Evolutionary conservation across 2,888 invertebrate genomes (phyloP).

Genomic region (Heliconius sara): DNA sequence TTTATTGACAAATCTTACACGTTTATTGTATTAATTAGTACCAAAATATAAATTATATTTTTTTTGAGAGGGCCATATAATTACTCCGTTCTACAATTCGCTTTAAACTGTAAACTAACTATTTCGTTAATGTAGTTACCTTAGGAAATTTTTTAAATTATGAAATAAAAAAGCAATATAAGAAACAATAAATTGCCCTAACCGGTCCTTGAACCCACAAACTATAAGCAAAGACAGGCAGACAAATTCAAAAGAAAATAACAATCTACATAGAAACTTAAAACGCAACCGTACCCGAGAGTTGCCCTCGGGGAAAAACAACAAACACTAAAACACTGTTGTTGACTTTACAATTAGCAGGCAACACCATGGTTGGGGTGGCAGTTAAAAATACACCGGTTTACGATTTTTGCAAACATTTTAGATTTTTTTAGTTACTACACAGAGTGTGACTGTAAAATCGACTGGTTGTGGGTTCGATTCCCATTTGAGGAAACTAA

Average conservation of each 20-base stretch:
- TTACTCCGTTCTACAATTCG: no score
- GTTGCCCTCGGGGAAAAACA: conserved; percentile 63
- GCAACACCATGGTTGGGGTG: conserved; percentile 50
- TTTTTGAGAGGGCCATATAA: no score
- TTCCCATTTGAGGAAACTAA: no score
- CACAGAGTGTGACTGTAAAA: no score
- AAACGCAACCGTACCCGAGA: conserved; percentile 15
- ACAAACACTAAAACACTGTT: conserved; percentile 62
- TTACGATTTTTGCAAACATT: conserved; percentile 19
- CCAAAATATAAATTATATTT: not conserved
- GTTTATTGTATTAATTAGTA: not conserved
- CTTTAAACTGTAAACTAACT: no score
- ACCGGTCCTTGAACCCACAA: not conserved
- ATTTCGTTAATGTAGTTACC: no score
- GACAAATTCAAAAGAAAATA: not conserved
- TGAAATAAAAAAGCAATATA: no score
- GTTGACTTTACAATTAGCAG: conserved; percentile 69
- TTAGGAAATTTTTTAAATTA: no score
- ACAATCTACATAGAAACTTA: conserved; percentile 4
- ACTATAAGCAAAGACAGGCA: not conserved
- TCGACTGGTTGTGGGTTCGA: no score
- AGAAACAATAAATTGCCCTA: not conserved
- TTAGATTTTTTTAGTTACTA: conserved; percentile 1
- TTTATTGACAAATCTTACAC: not conserved
- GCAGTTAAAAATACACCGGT: conserved; percentile 39